Conservation (phyloP, 2,797 vertebrate species). For the Lithobates pipiens region DNA sequence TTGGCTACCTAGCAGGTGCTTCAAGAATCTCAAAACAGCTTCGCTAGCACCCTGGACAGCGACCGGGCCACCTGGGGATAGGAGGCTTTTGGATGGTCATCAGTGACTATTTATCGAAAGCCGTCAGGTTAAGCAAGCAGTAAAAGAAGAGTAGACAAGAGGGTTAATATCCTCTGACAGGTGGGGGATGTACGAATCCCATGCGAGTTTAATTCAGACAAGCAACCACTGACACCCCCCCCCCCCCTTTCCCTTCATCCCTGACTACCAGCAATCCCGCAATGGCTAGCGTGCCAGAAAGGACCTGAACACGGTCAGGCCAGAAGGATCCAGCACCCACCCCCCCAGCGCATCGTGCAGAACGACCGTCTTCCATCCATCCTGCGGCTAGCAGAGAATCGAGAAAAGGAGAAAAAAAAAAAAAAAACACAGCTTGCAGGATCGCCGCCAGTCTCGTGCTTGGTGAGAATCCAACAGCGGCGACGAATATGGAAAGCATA, state of each 20-base stretch:
- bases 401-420: not conserved
- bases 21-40: constrained; percentile 14
- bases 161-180: constrained; percentile 15
- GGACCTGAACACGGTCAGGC: constrained; percentile 27
- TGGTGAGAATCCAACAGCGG: constrained; percentile 14
- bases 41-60: constrained; percentile 33
- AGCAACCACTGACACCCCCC: not conserved
- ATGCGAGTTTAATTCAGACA: constrained; percentile 9
- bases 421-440: constrained; percentile 9
- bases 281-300: constrained; percentile 3
- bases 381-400: constrained; percentile 32
- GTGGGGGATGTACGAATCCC: constrained; percentile 23
- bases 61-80: constrained; percentile 5
- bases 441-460: constrained; percentile 24
- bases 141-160: constrained; percentile 1
- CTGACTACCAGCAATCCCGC: not conserved
- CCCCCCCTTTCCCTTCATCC: no score
- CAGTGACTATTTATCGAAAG: constrained; percentile 13
- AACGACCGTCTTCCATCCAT: constrained; percentile 40
- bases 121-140: constrained; percentile 11
- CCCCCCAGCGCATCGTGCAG: not conserved
- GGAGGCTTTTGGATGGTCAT: not conserved
- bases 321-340: constrained; percentile 7
- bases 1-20: constrained; percentile 43
- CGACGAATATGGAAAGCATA: constrained; percentile 8